Base-by-base conservation (phyloP, 1,140 invertebrate genomes). In the Monochamus saltuarius region DNA sequence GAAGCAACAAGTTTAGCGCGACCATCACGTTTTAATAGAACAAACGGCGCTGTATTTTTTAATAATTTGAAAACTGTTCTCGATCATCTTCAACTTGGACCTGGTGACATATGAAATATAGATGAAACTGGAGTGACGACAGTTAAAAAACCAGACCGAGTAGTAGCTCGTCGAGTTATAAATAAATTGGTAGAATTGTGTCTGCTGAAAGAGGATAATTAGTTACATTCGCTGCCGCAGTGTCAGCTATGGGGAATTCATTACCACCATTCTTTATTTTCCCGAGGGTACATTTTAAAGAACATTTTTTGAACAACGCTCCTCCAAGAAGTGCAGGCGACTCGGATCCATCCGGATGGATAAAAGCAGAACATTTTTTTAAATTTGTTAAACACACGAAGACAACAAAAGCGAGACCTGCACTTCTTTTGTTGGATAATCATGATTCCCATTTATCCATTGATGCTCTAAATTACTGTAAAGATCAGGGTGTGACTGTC, bases 41-140 rank as follows among this genome's bases (percentile, higher is more conserved):
- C n/a, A n/a, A n/a, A n/a, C n/a, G n/a, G n/a, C n/a, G n/a, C n/a
- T 38, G 37, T 8, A 38, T 38, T 43, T 19, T 53, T 53, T 53
- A 6, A 9, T 6, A 34, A 53, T n/a, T 29, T 37, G 14, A 53
- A 53, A 37, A 53, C 50, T 4, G 29, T 53, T 53, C 38, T 36
- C 50, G 10, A 7, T 36, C 50, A 13, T 4, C 22, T 53, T 11
- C 35, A 53, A 36, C 7, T 3, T 29, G 39, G 55, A 19, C 40
- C 53, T 55, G 39, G 37, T 22, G 56, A 58, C 29, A 77, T 81
- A 13, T 79, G 67, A 51, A 81, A 81, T 62, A 65, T 79, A 11
- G 77, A 80, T 69, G 78, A 81, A 66, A 77, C 57, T 6, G 75
- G 73, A 7, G 64, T 76, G 22, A 79, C 77, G 2, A 80, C 79